Conservation (phyloP, 2,113 vertebrate species). For the Burhinus bistriatus region DNA sequence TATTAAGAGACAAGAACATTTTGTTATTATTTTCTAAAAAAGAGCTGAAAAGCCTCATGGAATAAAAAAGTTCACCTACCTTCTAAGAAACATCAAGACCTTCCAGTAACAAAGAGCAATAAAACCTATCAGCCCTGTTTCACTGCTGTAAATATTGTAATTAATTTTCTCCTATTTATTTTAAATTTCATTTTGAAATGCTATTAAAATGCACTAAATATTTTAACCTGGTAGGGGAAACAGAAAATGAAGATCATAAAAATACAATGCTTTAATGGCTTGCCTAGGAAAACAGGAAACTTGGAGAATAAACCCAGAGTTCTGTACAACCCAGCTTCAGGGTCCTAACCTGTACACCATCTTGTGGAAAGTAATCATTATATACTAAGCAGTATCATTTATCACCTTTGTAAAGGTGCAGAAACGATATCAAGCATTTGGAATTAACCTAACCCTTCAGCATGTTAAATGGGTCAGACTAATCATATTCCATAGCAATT, state of each 20-base stretch:
- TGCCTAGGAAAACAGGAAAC: background rate
- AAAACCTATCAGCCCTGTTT: background rate
- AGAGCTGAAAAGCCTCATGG: background rate
- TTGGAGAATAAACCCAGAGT: background rate
- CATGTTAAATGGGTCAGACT: background rate
- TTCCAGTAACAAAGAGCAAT: background rate
- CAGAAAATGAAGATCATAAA: background rate
- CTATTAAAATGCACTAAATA: background rate
- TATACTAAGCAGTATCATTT: constrained; percentile 16
- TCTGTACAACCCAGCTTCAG: background rate
- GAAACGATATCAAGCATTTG: constrained; percentile 2
- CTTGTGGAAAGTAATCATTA: background rate
- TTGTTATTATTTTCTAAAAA: background rate
- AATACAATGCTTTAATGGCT: background rate
- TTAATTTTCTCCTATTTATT: background rate
- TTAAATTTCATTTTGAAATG: constrained; percentile 1
- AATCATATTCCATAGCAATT: background rate
- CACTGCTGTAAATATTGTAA: background rate
- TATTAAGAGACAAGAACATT: background rate
- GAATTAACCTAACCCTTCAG: constrained; percentile 29
- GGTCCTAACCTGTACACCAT: background rate
- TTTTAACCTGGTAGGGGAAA: background rate
- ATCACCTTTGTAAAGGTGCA: constrained; percentile 13
- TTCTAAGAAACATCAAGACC: background rate
- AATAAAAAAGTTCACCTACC: background rate